Evolutionary conservation across 2,113 vertebrate species (phyloP), one percentile per base, ranked within the genome.

Genomic region (Hippocampus guttulatus): DNA sequence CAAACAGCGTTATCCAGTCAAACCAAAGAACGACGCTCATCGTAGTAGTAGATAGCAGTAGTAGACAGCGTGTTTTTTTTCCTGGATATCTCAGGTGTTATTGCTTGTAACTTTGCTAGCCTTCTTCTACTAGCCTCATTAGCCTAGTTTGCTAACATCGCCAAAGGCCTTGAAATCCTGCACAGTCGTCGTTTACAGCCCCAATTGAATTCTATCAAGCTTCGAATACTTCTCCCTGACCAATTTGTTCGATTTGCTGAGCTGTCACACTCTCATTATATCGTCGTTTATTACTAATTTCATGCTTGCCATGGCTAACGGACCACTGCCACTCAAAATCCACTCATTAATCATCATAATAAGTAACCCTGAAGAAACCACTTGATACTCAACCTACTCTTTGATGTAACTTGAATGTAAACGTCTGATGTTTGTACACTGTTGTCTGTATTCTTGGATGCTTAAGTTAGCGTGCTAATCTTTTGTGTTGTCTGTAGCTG

Each of bases 341-440:
- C 5, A 2, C 38, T 45, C 63, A 64, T 45, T 45, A 64, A 65
- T 27, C 58, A 25, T 65, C 43, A 16, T 65, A 49, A 47, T 11
- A 47, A 47, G 7, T 33, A 33, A 2, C 7, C 16, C 16, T 33
- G 33, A 64, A 40, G 9, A 12, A 41, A 21, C 62, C 40, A 30
- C 41, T 65, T 65, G 23, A 65, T 18, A 65, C 23, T 65, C 25
- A 47, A 65, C 27, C n/a, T 65, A 65, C 14, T 47, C 43, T 65
- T 65, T 8, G 43, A 65, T 65, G 64, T 65, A 43, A 65, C 64
- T 65, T 65, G 64, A 65, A 65, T 47, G 64, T 65, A 65, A 47
- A 25, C 41, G 64, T 49, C 27, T 8, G 8, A 30, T 61, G 27
- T 61, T 61, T 60, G 58, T 61, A 61, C 27, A 33, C 21, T 65